Evolutionary conservation across 2,797 vertebrate species (phyloP).

Genomic region (Valencia hispanica): DNA sequence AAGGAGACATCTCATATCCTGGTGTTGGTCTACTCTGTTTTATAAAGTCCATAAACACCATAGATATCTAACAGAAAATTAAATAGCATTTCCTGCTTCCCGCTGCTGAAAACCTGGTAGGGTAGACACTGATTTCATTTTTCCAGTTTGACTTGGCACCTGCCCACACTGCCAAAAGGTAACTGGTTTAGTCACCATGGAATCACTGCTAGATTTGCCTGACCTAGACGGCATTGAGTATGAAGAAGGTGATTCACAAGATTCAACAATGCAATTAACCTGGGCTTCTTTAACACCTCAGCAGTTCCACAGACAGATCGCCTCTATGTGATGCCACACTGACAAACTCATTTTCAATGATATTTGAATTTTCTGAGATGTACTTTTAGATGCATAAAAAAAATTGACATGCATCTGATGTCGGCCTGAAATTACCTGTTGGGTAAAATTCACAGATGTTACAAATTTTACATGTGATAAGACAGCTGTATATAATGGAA

Average conservation of each 20-base stretch:
- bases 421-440: neutral
- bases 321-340: neutral
- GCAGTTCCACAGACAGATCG: neutral
- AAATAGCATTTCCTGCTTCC: too few species aligned
- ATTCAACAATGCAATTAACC: neutral
- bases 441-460: neutral
- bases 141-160: neutral
- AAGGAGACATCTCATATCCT: too few species aligned
- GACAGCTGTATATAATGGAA: neutral
- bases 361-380: neutral
- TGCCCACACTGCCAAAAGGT: neutral
- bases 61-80: too few species aligned
- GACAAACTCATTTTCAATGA: neutral
- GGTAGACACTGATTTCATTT: too few species aligned
- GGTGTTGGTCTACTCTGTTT: too few species aligned
- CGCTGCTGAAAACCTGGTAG: too few species aligned
- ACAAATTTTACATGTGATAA: neutral
- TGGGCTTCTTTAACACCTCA: neutral
- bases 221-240: neutral
- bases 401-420: neutral
- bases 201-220: neutral
- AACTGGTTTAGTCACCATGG: neutral
- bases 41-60: too few species aligned
- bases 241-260: neutral
- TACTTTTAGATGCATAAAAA: conserved; percentile 1